Evolutionary conservation across 2,797 vertebrate species (phyloP).

Genomic region (Epinephelus coioides): DNA sequence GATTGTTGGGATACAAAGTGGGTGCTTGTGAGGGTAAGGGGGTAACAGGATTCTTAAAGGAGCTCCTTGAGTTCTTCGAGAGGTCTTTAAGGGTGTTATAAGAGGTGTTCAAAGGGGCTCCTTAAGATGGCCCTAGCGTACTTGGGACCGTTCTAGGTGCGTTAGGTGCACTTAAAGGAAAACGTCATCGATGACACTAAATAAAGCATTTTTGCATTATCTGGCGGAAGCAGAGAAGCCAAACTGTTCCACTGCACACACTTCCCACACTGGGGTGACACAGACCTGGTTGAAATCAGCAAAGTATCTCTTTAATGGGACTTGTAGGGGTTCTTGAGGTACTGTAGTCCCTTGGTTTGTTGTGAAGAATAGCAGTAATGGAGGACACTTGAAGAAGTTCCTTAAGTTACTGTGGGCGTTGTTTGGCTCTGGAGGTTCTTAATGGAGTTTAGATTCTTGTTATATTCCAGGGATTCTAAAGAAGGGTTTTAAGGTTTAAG

Average conservation of each 20-base stretch:
- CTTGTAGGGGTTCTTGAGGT: too few species aligned
- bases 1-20: neutral
- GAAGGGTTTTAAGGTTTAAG: too few species aligned
- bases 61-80: neutral
- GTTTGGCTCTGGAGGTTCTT: neutral
- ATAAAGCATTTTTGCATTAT: too few species aligned
- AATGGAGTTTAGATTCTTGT: neutral
- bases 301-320: too few species aligned
- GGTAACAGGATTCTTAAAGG: neutral
- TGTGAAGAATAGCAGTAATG: too few species aligned
- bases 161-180: neutral
- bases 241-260: too few species aligned
- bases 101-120: neutral
- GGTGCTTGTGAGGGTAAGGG: neutral
- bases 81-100: neutral
- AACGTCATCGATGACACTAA: too few species aligned
- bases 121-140: neutral
- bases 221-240: too few species aligned
- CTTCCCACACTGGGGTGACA: too few species aligned
- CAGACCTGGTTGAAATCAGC: too few species aligned
- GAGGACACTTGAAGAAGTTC: neutral
- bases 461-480: neutral
- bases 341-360: too few species aligned
- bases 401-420: neutral
- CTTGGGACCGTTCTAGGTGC: neutral